Percentiles rank a stretch among this genome's conserved stretches.
Evolutionary conservation across 2,113 vertebrate genomes (phyloP).

Genomic region (Zosterops pallidus): DNA sequence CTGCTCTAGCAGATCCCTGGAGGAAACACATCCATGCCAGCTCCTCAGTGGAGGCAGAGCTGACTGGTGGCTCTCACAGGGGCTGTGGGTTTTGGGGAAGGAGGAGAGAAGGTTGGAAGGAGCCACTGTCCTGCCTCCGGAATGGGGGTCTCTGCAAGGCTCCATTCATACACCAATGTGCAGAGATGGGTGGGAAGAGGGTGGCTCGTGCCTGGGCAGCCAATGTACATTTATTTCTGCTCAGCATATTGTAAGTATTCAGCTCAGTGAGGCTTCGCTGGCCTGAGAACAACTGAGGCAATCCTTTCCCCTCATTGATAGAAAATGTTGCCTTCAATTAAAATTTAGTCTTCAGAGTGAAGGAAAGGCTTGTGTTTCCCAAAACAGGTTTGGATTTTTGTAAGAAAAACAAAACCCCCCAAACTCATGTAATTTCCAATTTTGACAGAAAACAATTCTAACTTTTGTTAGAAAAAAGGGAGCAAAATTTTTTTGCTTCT

Average conservation of each 20-base stretch:
- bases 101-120: not conserved
- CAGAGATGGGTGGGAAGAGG: not conserved
- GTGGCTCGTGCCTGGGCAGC: not conserved
- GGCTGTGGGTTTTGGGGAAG: not conserved
- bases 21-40: not conserved
- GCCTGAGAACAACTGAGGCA: not conserved
- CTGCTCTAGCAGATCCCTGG: not conserved
- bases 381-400: not conserved
- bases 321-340: not conserved
- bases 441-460: not conserved
- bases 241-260: not conserved
- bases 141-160: not conserved
- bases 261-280: not conserved
- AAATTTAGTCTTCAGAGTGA: not conserved
- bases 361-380: not conserved
- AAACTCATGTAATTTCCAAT: not conserved
- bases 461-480: not conserved
- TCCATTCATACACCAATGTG: rapidly evolving
- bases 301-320: not conserved
- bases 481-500: not conserved
- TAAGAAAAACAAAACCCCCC: not conserved
- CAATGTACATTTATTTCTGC: rapidly evolving
- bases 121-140: not conserved
- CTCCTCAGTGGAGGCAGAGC: not conserved
- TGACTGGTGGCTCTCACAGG: not conserved